Evolutionary conservation across 2,888 invertebrate genomes (phyloP).

Genomic region (Disparrhopalites patrizii): DNA sequence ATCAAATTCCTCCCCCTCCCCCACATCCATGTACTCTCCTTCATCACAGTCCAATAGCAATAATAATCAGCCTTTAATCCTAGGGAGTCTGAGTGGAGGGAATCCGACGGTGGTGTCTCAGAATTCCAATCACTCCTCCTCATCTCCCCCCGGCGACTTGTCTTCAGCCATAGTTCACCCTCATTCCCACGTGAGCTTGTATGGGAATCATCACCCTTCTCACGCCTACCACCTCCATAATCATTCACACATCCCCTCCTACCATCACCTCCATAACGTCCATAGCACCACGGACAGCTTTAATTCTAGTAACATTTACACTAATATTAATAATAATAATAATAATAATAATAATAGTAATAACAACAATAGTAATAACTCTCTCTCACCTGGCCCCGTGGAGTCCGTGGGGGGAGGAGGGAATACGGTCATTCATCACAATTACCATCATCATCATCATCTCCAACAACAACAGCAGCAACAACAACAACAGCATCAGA

Average conservation of each 20-base stretch:
- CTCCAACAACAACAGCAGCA: conserved; percentile 1
- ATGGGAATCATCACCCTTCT: conserved; percentile 26
- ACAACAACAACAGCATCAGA: conserved; percentile 5
- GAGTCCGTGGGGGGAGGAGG: conserved; percentile 7
- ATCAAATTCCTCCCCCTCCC: conserved; percentile 27
- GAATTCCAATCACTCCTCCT: conserved; percentile 17
- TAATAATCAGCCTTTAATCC: not conserved
- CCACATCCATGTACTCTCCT: conserved; percentile 26
- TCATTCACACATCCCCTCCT: conserved; percentile 13
- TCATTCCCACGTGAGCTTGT: conserved; percentile 13
- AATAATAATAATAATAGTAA: conserved; percentile 25
- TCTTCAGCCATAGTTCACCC: conserved; percentile 1
- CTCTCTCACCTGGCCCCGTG: conserved; percentile 7
- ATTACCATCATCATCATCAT: conserved; percentile 21
- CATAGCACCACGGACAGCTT: too few species aligned
- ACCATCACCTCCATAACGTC: conserved; percentile 23
- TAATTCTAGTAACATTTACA: too few species aligned
- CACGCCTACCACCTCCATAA: conserved; percentile 19
- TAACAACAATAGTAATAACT: conserved; percentile 6
- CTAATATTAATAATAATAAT: conserved; percentile 14
- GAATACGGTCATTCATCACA: conserved; percentile 19
- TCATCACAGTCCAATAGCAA: not conserved
- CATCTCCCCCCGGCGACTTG: conserved; percentile 10
- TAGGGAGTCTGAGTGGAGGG: conserved; percentile 8
- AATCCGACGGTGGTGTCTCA: conserved; percentile 14